Conservation (phyloP, 2,797 vertebrate species). For the Eulemur rubriventer region DNA sequence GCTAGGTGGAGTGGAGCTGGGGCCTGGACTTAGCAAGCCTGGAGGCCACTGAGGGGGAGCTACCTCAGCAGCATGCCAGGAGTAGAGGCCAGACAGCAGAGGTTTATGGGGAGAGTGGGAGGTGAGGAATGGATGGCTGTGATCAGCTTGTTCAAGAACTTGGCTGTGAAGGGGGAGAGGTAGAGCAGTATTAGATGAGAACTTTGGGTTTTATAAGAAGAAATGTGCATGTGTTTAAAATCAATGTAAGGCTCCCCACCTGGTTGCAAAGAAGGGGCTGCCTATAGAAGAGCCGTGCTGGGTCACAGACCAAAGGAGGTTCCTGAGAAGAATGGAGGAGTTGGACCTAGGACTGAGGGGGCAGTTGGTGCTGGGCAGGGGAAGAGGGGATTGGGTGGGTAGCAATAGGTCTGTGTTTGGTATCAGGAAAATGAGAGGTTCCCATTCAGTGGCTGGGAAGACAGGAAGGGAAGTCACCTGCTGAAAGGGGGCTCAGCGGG, state of each 20-base stretch:
- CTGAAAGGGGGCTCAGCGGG: not conserved
- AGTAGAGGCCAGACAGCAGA: not conserved
- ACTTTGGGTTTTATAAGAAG: not conserved
- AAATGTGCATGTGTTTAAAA: not conserved
- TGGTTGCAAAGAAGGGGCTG: not conserved
- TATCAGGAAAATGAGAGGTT: not conserved
- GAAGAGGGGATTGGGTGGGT: not conserved
- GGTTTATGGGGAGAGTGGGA: not conserved
- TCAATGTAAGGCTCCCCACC: not conserved
- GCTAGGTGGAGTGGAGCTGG: not conserved
- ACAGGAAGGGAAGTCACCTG: not conserved
- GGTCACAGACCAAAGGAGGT: not conserved
- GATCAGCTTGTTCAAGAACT: conserved; percentile 41
- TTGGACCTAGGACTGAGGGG: not conserved
- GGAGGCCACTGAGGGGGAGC: not conserved
- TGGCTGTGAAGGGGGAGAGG: not conserved
- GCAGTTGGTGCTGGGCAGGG: not conserved
- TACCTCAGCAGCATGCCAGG: not conserved
- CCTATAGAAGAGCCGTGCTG: not conserved
- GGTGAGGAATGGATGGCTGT: not conserved
- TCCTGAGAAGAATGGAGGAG: not conserved
- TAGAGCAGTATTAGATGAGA: not conserved
- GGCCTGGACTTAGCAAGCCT: not conserved
- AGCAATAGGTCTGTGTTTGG: not conserved
- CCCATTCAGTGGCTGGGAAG: not conserved